Evolutionary conservation across 2,888 invertebrate genomes (phyloP), one percentile per base, ranked within the genome.

Genomic region (Tanytarsus gracilentus): DNA sequence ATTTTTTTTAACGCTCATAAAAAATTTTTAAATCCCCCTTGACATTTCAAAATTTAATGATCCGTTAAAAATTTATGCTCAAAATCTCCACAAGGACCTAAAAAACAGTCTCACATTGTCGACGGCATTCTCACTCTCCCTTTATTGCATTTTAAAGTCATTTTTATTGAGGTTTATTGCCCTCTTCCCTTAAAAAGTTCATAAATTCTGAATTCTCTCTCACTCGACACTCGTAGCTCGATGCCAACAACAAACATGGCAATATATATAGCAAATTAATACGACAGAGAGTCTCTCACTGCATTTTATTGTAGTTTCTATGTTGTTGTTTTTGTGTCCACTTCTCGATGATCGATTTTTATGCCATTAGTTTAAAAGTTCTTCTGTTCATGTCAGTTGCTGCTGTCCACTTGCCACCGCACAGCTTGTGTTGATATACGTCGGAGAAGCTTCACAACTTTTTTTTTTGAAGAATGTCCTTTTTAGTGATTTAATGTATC

Each of bases 221-320:
- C 16, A 9, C 29, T 26, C 51, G 16, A 26, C 49, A 23, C 51
- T 51, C 44, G 8, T 8, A 16, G 21, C 44, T 44, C 44, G 21
- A 16, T 44, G 44, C 21, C 33, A 36, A 21, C 33, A 51, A 18
- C 52, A 52, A 27, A 29, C 27, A 52, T 11, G 30, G 11, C 49
- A 49, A 49, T 2, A 49, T 18, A 1, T 36, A 53, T 30, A 53
- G 53, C 30, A 53, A 53, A 53, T 53, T 53, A 53, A 53, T 53
- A 53, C 36, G 16, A 21, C 36, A 36, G 36, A 53, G 30, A 14
- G 21, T 53, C 33, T 33, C 33, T 53, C 5, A 18, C 53, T 53
- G 53, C 53, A 53, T 53, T 53, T 53, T 53, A 53, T 53, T 53
- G 53, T 53, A 36, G 33, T 53, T 18, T 53, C 33, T 53, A 14